Conservation (phyloP, 2,888 invertebrate genomes). For the Rambutsinella grinnellia region DNA sequence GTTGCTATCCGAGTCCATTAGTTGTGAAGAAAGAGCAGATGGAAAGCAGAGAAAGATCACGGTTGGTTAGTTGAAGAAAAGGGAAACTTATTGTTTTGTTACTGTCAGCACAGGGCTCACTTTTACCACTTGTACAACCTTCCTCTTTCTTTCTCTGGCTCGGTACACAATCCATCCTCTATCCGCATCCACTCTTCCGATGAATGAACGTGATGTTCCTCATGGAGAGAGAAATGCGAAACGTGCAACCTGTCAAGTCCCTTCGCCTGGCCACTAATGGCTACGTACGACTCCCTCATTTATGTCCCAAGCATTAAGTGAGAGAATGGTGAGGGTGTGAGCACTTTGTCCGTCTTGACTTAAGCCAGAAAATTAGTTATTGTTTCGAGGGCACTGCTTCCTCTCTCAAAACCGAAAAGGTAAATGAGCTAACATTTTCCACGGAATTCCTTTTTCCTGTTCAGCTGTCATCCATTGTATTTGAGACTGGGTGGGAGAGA, state of each 20-base stretch:
- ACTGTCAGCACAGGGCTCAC: slow-evolving; percentile 50
- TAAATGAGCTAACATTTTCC: no score
- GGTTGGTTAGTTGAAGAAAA: slow-evolving; percentile 46
- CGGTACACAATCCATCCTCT: not conserved
- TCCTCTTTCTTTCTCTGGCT: not conserved
- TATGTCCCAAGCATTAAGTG: not conserved
- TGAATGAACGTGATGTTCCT: slow-evolving; percentile 13
- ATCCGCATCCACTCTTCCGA: slow-evolving; percentile 14
- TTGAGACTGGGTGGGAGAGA: no score
- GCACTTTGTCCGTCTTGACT: not conserved
- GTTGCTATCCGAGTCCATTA: no score
- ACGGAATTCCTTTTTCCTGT: no score
- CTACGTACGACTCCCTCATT: not conserved
- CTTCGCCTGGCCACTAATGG: slow-evolving; percentile 13
- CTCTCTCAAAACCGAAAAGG: no score
- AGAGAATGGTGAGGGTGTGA: not conserved
- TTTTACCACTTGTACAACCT: slow-evolving; percentile 34
- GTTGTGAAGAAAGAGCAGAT: slow-evolving; percentile 10
- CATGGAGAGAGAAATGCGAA: not conserved
- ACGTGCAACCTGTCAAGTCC: slow-evolving; percentile 18
- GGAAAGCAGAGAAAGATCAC: slow-evolving; percentile 38
- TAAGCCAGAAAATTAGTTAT: not conserved
- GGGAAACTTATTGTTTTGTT: slow-evolving; percentile 50
- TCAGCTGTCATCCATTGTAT: no score
- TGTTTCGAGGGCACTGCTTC: no score